Evolutionary conservation across 1,140 invertebrate species (phyloP), one percentile per base, ranked within the genome.

Genomic region (Zophobas atratus): DNA sequence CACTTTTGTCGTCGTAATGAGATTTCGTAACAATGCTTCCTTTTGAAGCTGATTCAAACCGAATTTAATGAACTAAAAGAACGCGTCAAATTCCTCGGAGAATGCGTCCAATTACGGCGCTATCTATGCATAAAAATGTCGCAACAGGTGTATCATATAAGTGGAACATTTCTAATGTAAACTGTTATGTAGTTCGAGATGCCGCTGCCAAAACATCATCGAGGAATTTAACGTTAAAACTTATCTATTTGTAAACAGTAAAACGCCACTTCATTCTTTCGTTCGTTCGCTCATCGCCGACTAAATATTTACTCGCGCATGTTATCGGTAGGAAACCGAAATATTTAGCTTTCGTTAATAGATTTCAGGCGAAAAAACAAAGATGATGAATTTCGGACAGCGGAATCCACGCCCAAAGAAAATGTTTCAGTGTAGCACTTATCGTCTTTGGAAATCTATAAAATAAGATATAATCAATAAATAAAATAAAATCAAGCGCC

Each of bases 241-340:
- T 67, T 67, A 67, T 67, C 60, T 67, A 43, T 46, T 67, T 67
- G 60, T 67, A 67, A 67, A 67, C 60, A 67, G 38, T 43, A 32
- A 67, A 67, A 67, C 39, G 60, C 60, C 60, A 67, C 60, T 67
- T 43, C 36, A 67, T 67, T 67, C 43, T 39, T 20, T 67, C 39
- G n/a, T 67, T 67, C 60, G 20, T 67, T 67, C 60, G 20, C 43
- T 67, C 60, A 43, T 46, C 60, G 41, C 1, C 8, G 34, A 48
- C 8, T 39, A 67, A 67, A 67, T 67, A 67, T 67, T 67, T 67
- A 67, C 60, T 67, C 43, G 41, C 20, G 60, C 60, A 43, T 67
- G 60, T 67, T 67, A 67, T 67, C 60, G 60, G 38, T 32, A 67
- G 38, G 41, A 43, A 67, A 43, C 39, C 33, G 60, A 67, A 67